These are phyloP conservation scores for Tethea ocularis DNA, from an alignment of 2,888 invertebrate species.

Conservation along the genomic window DNA sequence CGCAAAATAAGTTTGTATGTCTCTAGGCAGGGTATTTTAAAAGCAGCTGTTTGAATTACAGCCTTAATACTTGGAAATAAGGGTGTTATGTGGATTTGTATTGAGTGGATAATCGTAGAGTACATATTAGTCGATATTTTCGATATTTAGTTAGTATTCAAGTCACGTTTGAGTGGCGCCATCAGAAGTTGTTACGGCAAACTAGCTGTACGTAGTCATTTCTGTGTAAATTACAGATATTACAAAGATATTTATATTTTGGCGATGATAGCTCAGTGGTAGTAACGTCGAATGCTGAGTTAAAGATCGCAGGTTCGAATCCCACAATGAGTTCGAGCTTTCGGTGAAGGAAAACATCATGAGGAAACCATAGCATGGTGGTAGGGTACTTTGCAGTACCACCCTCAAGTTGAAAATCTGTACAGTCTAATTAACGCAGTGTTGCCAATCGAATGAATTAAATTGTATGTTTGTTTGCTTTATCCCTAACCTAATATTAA, in stretches of 20 bases:
- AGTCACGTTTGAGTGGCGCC: conserved; percentile 22
- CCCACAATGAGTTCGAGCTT: too few relatives aligned
- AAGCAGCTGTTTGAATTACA: background rate
- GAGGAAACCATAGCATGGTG: too few relatives aligned
- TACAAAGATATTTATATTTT: background rate
- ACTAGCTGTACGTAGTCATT: conserved; percentile 20
- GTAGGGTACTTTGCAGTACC: too few relatives aligned
- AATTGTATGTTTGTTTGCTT: too few relatives aligned
- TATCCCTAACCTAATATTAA: too few relatives aligned
- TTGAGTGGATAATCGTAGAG: background rate
- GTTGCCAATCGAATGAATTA: too few relatives aligned
- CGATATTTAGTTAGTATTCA: conserved; percentile 26
- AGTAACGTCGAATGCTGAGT: too few relatives aligned
- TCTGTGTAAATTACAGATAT: background rate
- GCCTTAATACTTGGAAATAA: background rate
- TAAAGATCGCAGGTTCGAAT: too few relatives aligned
- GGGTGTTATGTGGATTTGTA: background rate
- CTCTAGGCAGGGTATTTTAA: background rate
- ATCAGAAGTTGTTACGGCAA: conserved; percentile 30
- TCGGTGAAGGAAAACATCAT: too few relatives aligned
- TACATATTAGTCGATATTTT: background rate
- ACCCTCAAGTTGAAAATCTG: too few relatives aligned
- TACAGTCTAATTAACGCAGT: too few relatives aligned
- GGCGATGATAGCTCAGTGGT: too few relatives aligned
- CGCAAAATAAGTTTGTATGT: background rate